Evolutionary conservation across 1,140 invertebrate genomes (phyloP).

Genomic region (Drosophila prosaltans): DNA sequence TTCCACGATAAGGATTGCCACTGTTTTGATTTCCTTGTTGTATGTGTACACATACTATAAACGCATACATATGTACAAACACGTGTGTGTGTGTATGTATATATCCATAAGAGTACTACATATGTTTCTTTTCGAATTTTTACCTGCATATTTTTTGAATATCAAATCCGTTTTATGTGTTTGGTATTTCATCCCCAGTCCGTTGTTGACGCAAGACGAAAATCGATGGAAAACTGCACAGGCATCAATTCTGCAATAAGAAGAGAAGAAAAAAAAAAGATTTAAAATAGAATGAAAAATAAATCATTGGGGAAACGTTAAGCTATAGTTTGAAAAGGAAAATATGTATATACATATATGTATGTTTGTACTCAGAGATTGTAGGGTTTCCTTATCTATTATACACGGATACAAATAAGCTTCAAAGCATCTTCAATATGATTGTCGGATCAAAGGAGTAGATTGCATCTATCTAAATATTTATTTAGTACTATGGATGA

Average conservation of each 20-base stretch:
- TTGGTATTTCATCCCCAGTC: constrained; percentile 83
- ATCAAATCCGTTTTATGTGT: constrained; percentile 79
- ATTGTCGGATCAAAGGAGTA: too few relatives aligned
- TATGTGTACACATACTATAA: not conserved
- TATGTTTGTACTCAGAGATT: too few relatives aligned
- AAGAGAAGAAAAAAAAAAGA: constrained; percentile 24
- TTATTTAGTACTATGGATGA: too few relatives aligned
- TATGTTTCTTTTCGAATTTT: constrained; percentile 2
- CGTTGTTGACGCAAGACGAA: constrained; percentile 74
- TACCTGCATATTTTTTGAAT: constrained; percentile 82
- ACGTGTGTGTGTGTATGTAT: not conserved
- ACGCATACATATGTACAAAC: not conserved
- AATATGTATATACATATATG: too few relatives aligned
- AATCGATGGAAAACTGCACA: constrained; percentile 80
- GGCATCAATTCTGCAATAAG: constrained; percentile 71
- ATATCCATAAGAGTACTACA: not conserved
- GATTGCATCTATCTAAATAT: too few relatives aligned
- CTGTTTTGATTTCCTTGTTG: constrained; percentile 17
- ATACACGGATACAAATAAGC: too few relatives aligned
- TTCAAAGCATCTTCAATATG: too few relatives aligned
- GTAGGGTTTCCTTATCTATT: too few relatives aligned
- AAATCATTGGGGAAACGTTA: too few relatives aligned
- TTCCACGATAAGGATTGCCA: constrained; percentile 4
- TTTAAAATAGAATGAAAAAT: too few relatives aligned
- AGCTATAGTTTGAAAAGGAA: too few relatives aligned